Conservation (phyloP, 2,888 invertebrate species). For the Drosophila anceps region DNA sequence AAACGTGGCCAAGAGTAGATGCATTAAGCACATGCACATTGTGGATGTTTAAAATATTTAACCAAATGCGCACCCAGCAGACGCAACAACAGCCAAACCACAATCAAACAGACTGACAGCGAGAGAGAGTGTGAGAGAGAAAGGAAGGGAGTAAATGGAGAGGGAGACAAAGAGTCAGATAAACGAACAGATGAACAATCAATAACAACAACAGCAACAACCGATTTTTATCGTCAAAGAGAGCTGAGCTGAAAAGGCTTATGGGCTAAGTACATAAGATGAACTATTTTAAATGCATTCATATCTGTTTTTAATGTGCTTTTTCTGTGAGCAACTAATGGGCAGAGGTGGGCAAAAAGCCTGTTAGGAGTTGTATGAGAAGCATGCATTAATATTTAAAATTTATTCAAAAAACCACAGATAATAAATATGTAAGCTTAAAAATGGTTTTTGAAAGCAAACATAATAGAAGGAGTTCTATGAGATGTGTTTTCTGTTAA, state of each 20-base stretch:
- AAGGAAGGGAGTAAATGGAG: background rate
- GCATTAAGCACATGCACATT: constrained; percentile 43
- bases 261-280: constrained; percentile 26
- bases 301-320: constrained; percentile 1
- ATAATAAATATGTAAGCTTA: too few relatives aligned
- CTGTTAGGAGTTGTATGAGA: too few relatives aligned
- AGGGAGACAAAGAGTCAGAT: background rate
- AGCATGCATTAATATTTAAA: background rate
- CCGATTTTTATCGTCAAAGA: constrained; percentile 36
- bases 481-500: too few relatives aligned
- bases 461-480: too few relatives aligned
- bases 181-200: background rate
- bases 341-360: background rate
- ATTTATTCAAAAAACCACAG: background rate
- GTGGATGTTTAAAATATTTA: constrained; percentile 42
- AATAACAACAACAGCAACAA: constrained; percentile 13
- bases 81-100: constrained; percentile 27
- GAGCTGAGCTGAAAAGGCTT: constrained; percentile 49
- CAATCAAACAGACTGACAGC: constrained; percentile 25
- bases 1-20: constrained; percentile 30
- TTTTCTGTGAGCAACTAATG: background rate
- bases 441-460: too few relatives aligned
- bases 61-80: constrained; percentile 19
- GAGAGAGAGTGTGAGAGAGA: background rate
- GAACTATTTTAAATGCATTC: constrained; percentile 14